Evolutionary conservation across 2,797 vertebrate genomes (phyloP).

Genomic region (Parauchenoglanis ngamensis): DNA sequence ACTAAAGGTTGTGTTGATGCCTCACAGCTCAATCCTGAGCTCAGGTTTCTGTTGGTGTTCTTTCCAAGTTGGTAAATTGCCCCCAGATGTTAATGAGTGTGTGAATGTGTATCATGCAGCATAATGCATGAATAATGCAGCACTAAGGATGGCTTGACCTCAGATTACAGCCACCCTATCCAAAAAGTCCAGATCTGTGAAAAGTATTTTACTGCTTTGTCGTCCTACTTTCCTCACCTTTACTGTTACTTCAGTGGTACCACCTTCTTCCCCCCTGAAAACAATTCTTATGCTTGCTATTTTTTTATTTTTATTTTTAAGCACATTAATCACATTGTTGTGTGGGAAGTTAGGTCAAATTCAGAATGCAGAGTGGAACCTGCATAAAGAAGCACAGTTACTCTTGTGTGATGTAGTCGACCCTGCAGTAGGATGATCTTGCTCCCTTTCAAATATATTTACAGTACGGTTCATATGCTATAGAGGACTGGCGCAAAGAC

Average conservation of each 20-base stretch:
- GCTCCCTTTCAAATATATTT: background rate
- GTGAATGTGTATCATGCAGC: background rate
- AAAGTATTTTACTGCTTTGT: background rate
- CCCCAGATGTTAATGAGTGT: background rate
- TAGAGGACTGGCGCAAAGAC: background rate
- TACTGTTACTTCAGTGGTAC: background rate
- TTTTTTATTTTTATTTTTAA: background rate
- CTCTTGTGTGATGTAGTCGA: background rate
- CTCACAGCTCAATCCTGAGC: background rate
- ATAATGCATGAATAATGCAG: background rate
- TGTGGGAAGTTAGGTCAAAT: constrained; percentile 60
- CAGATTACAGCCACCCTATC: background rate
- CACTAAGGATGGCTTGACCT: background rate
- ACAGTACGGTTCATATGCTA: background rate
- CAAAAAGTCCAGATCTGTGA: background rate
- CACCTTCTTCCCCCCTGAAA: background rate
- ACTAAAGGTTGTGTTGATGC: background rate
- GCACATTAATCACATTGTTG: constrained; percentile 63
- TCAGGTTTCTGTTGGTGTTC: background rate
- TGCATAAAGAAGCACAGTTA: constrained; percentile 58
- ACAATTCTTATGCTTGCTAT: background rate
- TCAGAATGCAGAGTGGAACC: constrained; percentile 33
- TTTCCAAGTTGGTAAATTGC: background rate
- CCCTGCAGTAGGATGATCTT: background rate
- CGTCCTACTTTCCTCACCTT: background rate